These are phyloP conservation scores for Cantharis nigra DNA, from an alignment of 2,888 invertebrate genomes.

Conservation along the genomic window DNA sequence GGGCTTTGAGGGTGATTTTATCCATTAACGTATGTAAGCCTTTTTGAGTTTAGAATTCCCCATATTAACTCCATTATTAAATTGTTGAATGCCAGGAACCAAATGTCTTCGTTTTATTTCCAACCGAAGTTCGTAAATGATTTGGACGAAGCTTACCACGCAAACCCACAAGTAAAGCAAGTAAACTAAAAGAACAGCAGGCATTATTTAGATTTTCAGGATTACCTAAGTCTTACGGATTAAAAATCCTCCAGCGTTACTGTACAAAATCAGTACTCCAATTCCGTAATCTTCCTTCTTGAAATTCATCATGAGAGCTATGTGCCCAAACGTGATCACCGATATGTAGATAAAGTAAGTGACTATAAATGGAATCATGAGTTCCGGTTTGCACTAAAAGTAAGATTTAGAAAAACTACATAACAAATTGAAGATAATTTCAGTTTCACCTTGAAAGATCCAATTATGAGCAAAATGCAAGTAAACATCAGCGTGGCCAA, in stretches of 20 bases:
- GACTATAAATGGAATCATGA: background rate
- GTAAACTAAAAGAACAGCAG: background rate
- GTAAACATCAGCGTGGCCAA: constrained; percentile 7
- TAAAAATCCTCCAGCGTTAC: constrained; percentile 22
- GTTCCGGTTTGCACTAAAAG: background rate
- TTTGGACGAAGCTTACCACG: constrained; percentile 3
- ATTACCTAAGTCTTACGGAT: constrained; percentile 9
- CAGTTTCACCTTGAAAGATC: constrained; percentile 9
- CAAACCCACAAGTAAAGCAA: background rate
- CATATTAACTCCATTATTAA: background rate
- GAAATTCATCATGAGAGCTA: constrained; percentile 15
- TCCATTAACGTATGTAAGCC: background rate
- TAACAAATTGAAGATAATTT: background rate
- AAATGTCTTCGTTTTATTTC: background rate
- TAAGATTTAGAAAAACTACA: background rate
- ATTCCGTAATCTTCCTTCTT: constrained; percentile 13
- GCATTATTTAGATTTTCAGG: background rate
- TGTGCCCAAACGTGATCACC: background rate
- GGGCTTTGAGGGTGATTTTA: background rate
- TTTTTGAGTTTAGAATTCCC: background rate
- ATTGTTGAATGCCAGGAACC: background rate
- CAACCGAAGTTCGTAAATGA: background rate
- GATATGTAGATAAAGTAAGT: background rate
- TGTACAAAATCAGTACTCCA: constrained; percentile 18
- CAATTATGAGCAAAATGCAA: constrained; percentile 11